Evolutionary conservation across 2,113 vertebrate genomes (phyloP), one percentile per base, ranked within the genome.

Genomic region (Notarius lentiginosus): DNA sequence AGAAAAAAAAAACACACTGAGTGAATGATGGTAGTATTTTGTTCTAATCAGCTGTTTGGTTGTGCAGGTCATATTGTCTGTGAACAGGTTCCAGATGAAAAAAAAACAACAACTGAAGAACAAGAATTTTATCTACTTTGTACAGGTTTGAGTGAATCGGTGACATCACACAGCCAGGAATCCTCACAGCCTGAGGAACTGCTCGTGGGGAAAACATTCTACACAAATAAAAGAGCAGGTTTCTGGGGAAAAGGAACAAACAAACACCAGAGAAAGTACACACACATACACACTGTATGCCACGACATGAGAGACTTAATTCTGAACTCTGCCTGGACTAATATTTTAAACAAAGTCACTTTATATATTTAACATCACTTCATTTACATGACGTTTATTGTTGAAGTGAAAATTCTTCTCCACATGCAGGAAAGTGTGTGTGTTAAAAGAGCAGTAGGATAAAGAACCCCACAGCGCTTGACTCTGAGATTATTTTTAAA

Each of bases 321-420:
- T 87, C 76, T 87, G 73, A 83, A 82, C 47, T 84, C 51, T 72
- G 81, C 55, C 27, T 80, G 88, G 83, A 82, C 80, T 58, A 76
- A 86, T 70, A 84, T 27, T 27, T 77, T 53, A 84, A 70, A 58
- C 81, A 87, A 77, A 84, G 72, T 75, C 58, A 20, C 76, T 80
- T 85, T 77, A 87, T 79, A 84, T 65, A 73, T 83, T 83, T 86
- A 86, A 88, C 89, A 89, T 81, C 84, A 60, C 84, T 86, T 89
- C 76, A 89, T 89, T 89, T 87, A 60, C 88, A 89, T 85, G 84
- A 47, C 83, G 51, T 79, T 88, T 86, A 72, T 75, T 86, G 82
- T 83, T 79, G 82, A 88, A 79, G 30, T 85, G 68, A 88, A 85
- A 88, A 79, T 58, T 72, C 65, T 82, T 83, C 72, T 22, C 58